Evolutionary conservation across 2,113 vertebrate genomes (phyloP).

Genomic region (Barbus barbus): DNA sequence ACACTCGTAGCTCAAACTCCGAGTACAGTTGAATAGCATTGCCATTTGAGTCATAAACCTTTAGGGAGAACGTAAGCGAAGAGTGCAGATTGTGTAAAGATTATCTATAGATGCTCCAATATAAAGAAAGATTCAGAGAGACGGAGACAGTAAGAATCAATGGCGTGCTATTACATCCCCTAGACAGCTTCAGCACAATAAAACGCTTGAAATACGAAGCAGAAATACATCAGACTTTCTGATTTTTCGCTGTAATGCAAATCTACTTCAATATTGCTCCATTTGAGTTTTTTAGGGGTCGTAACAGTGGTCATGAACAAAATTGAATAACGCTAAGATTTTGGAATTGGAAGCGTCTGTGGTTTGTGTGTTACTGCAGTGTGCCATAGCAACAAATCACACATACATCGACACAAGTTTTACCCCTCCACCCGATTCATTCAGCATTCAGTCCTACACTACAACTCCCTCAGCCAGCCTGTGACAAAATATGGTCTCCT

Average conservation of each 20-base stretch:
- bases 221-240: slow-evolving; percentile 23
- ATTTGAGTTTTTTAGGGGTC: background rate
- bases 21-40: slow-evolving; percentile 39
- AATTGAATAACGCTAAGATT: background rate
- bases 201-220: slow-evolving; percentile 29
- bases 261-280: slow-evolving; percentile 39
- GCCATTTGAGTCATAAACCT: slow-evolving; percentile 31
- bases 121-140: slow-evolving; percentile 30
- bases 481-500: slow-evolving; percentile 46
- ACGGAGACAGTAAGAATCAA: slow-evolving; percentile 38
- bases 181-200: slow-evolving; percentile 20
- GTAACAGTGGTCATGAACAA: background rate
- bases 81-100: slow-evolving; percentile 44
- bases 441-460: background rate
- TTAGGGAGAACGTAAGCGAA: slow-evolving; percentile 39
- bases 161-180: slow-evolving; percentile 8
- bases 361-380: slow-evolving; percentile 31
- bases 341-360: background rate
- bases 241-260: slow-evolving; percentile 13
- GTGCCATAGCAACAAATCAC: slow-evolving; percentile 30
- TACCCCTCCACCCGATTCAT: background rate
- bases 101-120: slow-evolving; percentile 37
- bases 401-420: background rate
- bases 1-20: background rate
- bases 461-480: slow-evolving; percentile 16